Evolutionary conservation across 2,113 vertebrate genomes (phyloP).

Genomic region (Halcyon senegalensis): DNA sequence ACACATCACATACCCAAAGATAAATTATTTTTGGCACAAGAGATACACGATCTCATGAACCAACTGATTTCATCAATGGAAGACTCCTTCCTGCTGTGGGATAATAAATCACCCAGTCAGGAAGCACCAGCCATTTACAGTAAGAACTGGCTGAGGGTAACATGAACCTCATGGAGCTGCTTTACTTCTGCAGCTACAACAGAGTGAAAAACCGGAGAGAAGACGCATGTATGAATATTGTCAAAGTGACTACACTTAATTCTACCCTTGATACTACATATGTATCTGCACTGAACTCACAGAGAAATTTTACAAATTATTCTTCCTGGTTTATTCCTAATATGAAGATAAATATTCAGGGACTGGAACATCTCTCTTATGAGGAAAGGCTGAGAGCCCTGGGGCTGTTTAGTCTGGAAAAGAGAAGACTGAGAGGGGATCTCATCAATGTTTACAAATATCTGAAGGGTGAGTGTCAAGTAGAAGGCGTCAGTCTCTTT

Average conservation of each 20-base stretch:
- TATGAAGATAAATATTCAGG: not conserved
- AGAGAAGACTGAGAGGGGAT: too few species aligned
- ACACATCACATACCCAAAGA: not conserved
- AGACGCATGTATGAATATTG: not conserved
- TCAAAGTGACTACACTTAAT: not conserved
- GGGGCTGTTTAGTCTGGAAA: too few species aligned
- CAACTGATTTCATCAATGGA: conserved; percentile 3
- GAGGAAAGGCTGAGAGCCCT: too few species aligned
- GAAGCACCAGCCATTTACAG: not conserved
- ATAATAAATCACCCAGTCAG: conserved; percentile 22
- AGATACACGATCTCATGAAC: not conserved
- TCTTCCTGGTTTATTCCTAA: not conserved
- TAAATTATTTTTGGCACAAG: not conserved
- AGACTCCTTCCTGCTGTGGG: not conserved
- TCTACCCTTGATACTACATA: not conserved
- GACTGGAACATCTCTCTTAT: too few species aligned
- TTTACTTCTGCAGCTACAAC: not conserved
- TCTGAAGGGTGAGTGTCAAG: too few species aligned
- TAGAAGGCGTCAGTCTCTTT: too few species aligned
- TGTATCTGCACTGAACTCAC: not conserved
- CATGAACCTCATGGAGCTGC: not conserved
- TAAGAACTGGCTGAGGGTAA: not conserved
- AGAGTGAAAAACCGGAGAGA: not conserved
- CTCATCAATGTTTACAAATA: too few species aligned
- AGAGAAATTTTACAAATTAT: not conserved